A percentile compares a stretch with the other conserved stretches of the same genome.
These are phyloP conservation scores for Centropus bengalensis DNA, from an alignment of 2,113 vertebrate species.

Conservation along the genomic window DNA sequence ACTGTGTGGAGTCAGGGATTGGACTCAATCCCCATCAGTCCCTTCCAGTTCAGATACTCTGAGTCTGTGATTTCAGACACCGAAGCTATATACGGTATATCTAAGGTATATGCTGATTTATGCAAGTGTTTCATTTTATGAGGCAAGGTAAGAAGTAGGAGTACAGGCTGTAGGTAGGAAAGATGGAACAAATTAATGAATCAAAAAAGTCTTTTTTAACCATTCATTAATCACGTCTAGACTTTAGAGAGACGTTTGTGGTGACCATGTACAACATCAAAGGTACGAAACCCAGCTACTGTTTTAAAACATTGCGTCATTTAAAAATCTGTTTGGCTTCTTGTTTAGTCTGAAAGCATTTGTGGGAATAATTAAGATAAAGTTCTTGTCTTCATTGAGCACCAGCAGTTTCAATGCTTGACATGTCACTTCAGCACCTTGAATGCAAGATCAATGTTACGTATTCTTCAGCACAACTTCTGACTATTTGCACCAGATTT, in stretches of 20 bases:
- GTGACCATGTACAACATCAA: not conserved
- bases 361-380: not conserved
- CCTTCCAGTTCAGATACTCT: not conserved
- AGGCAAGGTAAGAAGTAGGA: not conserved
- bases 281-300: not conserved
- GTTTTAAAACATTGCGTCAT: not conserved
- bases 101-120: not conserved
- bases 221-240: not conserved
- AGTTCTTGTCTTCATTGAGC: not conserved
- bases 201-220: not conserved
- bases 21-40: not conserved
- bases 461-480: not conserved
- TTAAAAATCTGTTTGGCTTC: not conserved
- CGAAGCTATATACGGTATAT: not conserved
- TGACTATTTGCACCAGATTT: not conserved
- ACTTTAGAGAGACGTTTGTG: not conserved
- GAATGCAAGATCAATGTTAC: not conserved
- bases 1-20: not conserved
- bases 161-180: not conserved
- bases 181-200: not conserved
- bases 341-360: conserved; percentile 3
- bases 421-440: not conserved
- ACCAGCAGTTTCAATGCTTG: not conserved
- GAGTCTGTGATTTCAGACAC: not conserved
- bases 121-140: not conserved